Base-by-base conservation (phyloP, 2,888 invertebrate genomes). In the Bellardia pandia region DNA sequence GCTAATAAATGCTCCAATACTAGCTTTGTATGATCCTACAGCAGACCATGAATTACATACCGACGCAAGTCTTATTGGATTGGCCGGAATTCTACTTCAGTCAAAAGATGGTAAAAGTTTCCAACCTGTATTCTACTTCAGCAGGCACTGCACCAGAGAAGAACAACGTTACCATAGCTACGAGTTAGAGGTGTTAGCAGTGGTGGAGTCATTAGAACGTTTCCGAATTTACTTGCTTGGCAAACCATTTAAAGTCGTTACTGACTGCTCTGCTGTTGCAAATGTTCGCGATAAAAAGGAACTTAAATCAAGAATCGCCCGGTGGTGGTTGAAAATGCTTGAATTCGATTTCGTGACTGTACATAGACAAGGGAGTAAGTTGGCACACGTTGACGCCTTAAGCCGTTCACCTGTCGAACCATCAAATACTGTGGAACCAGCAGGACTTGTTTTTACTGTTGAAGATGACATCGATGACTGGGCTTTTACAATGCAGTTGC, bases 151-250 rank as follows among this genome's bases (percentile, higher is more conserved):
- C 40, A 85, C 58, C 11, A 79, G 79, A 6, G 66, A 51, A 16
- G 85, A 88, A 62, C 83, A 74, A 42, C 72, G 69, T 5, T 92
- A 91, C 68, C 84, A 88, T 23, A 91, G 91, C 76, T 92, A 91
- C 77, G 91, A 93, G 71, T 77, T 93, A 5, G 92, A 93, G 88
- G 91, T 92, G 11, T 79, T 93, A 16, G 91, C 91, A 0, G 89
- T 92, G 11, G 90, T 92, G 23, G 86, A 91, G 88, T 90, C 91
- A 1, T 75, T 16, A 23, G 23, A 23, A 23, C 23, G 23, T 23
- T 23, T 23, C 23, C 23, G 23, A 23, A 23, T 23, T 23, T 23
- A 23, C 23, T 23, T 23, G 23, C 23, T 23, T 23, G 23, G 23
- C 23, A 23, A 23, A 23, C 23, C 23, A 23, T 23, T 23, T 23